Conservation (phyloP, 2,113 vertebrate species). For the Pycnonotus jocosus region DNA sequence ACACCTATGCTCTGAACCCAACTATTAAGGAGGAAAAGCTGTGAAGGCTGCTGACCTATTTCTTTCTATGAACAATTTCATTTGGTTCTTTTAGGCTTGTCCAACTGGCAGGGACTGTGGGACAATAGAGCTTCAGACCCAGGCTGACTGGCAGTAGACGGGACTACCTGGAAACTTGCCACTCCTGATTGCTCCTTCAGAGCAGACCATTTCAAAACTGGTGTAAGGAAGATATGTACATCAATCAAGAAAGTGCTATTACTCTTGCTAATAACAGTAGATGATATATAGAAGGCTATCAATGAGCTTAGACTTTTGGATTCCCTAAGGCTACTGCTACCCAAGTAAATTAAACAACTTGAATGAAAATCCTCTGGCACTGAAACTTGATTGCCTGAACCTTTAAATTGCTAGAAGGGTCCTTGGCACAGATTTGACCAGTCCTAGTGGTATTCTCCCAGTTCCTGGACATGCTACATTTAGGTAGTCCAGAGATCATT, state of each 20-base stretch:
- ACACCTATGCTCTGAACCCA: background rate
- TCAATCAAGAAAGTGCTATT: slow-evolving; percentile 20
- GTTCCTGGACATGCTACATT: slow-evolving; percentile 4
- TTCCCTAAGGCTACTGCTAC: slow-evolving; percentile 18
- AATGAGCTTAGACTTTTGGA: slow-evolving; percentile 21
- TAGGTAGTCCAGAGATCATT: background rate
- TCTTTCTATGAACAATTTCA: slow-evolving; percentile 35
- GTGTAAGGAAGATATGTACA: background rate
- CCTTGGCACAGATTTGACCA: slow-evolving; percentile 20
- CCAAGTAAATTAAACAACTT: slow-evolving; percentile 42
- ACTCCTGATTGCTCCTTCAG: background rate
- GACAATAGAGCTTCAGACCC: background rate
- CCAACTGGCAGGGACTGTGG: slow-evolving; percentile 18
- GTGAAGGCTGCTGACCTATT: background rate
- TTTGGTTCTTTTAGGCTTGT: background rate
- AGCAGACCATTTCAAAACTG: background rate
- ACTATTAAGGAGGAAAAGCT: background rate
- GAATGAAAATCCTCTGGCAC: slow-evolving; percentile 30
- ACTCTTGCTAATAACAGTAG: slow-evolving; percentile 32
- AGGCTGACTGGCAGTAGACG: background rate
- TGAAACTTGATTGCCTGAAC: background rate
- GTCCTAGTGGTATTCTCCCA: background rate
- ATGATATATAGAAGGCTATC: slow-evolving; percentile 41
- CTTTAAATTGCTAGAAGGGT: slow-evolving; percentile 30
- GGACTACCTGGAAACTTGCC: slow-evolving; percentile 30